Base-by-base conservation (phyloP, 2,797 vertebrate genomes). In the Syncerus caffer region DNA sequence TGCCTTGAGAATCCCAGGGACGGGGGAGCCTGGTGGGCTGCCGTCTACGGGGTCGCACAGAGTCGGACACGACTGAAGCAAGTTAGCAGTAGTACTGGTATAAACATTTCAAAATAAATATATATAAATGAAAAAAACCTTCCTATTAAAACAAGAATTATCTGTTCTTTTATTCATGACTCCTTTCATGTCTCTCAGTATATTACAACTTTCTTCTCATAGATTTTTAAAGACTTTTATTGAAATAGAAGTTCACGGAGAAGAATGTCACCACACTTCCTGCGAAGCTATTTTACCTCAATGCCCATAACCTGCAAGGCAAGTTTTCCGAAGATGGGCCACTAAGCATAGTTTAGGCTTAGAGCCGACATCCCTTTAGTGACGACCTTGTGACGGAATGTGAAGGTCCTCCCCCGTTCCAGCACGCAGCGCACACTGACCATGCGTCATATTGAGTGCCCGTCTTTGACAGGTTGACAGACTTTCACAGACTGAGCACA, bases 301-400 rank as follows among this genome's bases (percentile, higher is more conserved):
- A 12, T 67, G n/a, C 64, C 17, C 64, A 0, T 67, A 21, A 38
- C 64, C 64, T 67, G 64, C n/a, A 11, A 67, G n/a, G 64, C n/a
- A 21, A 6, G 4, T 1, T 11, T 67, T 21, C n/a, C 64, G 38
- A 21, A 38, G 64, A 21, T 38, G 64, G 64, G 64, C n/a, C 17
- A 21, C 17, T 67, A 11, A 11, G 17, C 11, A 12, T 6, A 21
- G 17, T 21, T 21, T 34, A 34, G n/a, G 64, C 64, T 67, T 34
- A 3, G 64, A 67, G 64, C n/a, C 64, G 67, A 38, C n/a, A 34
- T 21, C 9, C n/a, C 9, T 34, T 12, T 21, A 67, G n/a, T 19
- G 8, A 38, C 6, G n/a, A 21, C 4, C 64, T 6, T 67, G 17
- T 38, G 3, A 12, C 2, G 1, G n/a, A 34, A 34, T 12, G n/a